Base-by-base conservation (phyloP, 2,888 invertebrate genomes). In the Chydorus sphaericus region DNA sequence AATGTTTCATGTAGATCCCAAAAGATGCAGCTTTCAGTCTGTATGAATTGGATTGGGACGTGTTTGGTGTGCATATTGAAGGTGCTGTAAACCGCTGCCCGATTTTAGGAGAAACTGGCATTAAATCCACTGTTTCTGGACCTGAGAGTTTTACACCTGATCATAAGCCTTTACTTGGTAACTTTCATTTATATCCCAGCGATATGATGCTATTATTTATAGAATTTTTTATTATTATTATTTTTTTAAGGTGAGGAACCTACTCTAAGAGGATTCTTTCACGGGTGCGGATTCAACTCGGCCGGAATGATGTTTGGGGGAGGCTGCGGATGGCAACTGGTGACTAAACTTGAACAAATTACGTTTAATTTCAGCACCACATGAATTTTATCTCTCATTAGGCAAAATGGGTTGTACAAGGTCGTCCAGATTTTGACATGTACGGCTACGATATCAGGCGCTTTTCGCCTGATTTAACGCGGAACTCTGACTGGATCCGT, bases 101-200 rank as follows among this genome's bases (percentile, higher is more conserved):
- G 0, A 75, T 77, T 59, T 77, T 91, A 59, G 79, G 77, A 30
- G 75, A 75, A 7, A 77, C 82, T 6, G 91, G 91, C 4, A 80
- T 92, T 20, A 89, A 85, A 68, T 82, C 85, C 37, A 88, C 88
- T 0, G 81, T 91, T 1, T 92, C 89, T 66, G 92, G 92, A 0
- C 89, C 90, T 0, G 91, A 93, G 68, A 84, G 87, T 1, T 93
- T 92, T 67, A 92, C 92, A 0, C 88, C 91, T 0, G 92, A 93
- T 68, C 90, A 91, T 66, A 90, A 81, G 63, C 90, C 92, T 0
- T 66, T 92, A 31, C 74, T 92, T 74, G 92, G 91, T 63, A 55
- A 61, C 61, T 59, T 37, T 49, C 38, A n/a, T 20, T 49, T 29
- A 28, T 31, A 30, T 4, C 51, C 1, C 18, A 38, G 7, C 7